Base-by-base conservation (phyloP, 30 jellyfish, hydroid and myxozoan genomes). In the Rhopilema esculentum region DNA sequence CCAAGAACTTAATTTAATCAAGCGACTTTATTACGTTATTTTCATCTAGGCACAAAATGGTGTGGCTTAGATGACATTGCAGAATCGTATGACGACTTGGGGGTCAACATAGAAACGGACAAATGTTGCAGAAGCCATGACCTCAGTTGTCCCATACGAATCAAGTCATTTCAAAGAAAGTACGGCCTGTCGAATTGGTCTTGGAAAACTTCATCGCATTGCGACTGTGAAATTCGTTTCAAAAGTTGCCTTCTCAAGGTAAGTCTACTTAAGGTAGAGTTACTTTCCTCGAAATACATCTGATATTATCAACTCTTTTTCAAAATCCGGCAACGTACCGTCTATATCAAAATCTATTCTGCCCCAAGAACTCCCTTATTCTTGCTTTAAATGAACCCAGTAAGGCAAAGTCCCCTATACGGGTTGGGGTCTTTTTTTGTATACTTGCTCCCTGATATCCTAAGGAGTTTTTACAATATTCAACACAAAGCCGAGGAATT, bases 51-150 rank as follows among this genome's bases (percentile, higher is more conserved):
- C 17, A 75, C 71, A 49, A 75, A 75, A 20, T 31, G 51, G 49
- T 75, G 85, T 22, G 71, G 72, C 8, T 16, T 67, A 0, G 30
- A 67, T 9, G 68, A 24, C 18, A 72, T 24, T 23, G 66, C 63
- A 7, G 17, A 72, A 19, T 28, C 64, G 12, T 72, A 72, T 27
- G 66, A 72, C 48, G 83, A 72, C 83, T 65, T 72, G 17, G 83
- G 83, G 1, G 25, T 6, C 0, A 19, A 72, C 18, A 12, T 25
- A 26, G 83, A 40, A 51, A 51, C 68, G 12, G 83, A 72, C 57
- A 72, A 15, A 65, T 72, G 83, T 24, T 72, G 83, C 69, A 27
- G 83, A 40, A 65, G 48, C 19, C 83, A 72, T 23, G 83, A 72
- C 57, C 20, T 7, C 20, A n/a, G 48, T 40, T 72, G 83, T 27